Evolutionary conservation across 2,888 invertebrate species (phyloP).

Genomic region (Nomada hirtipes): DNA sequence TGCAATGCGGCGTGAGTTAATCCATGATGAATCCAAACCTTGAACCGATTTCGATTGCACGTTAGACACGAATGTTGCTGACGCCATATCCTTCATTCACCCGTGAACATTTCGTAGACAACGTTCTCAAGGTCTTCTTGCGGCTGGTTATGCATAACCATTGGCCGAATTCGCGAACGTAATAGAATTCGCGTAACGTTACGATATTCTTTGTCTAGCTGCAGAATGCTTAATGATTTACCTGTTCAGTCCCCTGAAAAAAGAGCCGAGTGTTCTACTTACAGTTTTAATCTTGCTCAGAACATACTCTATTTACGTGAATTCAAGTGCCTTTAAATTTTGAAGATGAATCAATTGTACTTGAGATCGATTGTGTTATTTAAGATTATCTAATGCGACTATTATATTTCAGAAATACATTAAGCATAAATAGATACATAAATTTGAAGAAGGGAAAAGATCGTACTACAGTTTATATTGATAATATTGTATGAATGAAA

Average conservation of each 20-base stretch:
- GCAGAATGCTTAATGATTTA: not conserved
- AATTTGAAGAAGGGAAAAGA: too few relatives aligned
- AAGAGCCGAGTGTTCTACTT: too few relatives aligned
- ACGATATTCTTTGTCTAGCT: not conserved
- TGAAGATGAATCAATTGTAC: too few relatives aligned
- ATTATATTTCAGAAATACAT: too few relatives aligned
- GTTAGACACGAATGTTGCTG: constrained; percentile 60
- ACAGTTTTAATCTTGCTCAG: too few relatives aligned
- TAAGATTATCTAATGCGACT: too few relatives aligned
- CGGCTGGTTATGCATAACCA: not conserved
- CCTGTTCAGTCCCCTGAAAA: not conserved
- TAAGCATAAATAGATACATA: too few relatives aligned
- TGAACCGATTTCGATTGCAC: constrained; percentile 76
- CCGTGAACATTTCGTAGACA: constrained; percentile 39
- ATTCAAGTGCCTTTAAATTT: too few relatives aligned
- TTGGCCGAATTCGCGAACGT: not conserved
- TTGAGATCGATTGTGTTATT: too few relatives aligned
- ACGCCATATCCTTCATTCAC: constrained; percentile 57
- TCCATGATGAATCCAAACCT: constrained; percentile 71
- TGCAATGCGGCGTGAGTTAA: constrained; percentile 43
- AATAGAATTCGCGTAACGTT: not conserved
- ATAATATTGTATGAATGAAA: too few relatives aligned
- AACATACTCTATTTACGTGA: too few relatives aligned
- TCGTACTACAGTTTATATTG: too few relatives aligned
- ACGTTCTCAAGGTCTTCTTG: constrained; percentile 33